phyloP scores from a whole-genome alignment of 2,888 invertebrate species.

The Exephanes ischioxanthus region DNA sequence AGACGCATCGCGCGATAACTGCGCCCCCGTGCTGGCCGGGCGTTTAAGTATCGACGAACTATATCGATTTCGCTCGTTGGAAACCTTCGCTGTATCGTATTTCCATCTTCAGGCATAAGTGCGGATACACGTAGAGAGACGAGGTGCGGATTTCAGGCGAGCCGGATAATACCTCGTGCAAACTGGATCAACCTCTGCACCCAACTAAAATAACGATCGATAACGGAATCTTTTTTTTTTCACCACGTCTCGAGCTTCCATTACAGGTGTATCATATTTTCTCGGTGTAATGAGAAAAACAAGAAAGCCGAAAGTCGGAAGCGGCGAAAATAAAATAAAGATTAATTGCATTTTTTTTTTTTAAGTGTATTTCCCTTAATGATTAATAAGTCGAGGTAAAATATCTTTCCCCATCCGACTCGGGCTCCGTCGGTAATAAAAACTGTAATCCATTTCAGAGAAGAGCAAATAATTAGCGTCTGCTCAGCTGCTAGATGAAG shows the following conservation, averaged over 20 bases:
- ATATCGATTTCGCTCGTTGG: conserved; percentile 21
- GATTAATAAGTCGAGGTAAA: no score
- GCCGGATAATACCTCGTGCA: conserved; percentile 52
- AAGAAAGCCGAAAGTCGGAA: background rate
- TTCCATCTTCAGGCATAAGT: conserved; percentile 56
- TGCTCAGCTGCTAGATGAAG: no score
- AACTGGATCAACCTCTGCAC: conserved; percentile 38
- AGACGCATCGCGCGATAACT: conserved; percentile 20
- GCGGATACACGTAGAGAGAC: background rate
- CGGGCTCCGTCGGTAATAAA: no score
- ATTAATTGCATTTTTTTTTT: no score
- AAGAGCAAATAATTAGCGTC: no score
- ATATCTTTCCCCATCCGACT: no score
- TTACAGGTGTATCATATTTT: conserved; percentile 5
- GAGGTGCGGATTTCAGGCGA: conserved; percentile 40
- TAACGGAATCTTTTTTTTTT: background rate
- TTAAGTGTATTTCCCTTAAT: no score
- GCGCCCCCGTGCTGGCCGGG: background rate
- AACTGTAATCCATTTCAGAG: no score
- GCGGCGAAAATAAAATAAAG: background rate
- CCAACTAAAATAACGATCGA: background rate
- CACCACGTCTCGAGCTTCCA: background rate
- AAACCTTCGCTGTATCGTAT: conserved; percentile 55
- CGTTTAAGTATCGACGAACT: conserved; percentile 21
- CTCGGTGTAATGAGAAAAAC: background rate